phyloP scores from a whole-genome alignment of 2,797 vertebrate species.

The Valencia hispanica region DNA sequence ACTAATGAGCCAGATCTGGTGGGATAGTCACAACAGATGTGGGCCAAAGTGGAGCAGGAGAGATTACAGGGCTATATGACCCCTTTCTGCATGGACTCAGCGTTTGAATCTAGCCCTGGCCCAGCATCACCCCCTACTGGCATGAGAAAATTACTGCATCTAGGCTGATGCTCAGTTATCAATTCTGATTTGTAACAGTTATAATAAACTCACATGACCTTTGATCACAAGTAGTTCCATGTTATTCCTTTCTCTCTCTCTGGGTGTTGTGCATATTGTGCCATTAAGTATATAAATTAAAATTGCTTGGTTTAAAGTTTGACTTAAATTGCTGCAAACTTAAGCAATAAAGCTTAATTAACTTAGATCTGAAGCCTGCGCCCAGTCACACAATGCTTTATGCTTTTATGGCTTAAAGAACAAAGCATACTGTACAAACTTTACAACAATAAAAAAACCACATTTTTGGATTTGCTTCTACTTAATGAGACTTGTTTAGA shows the following conservation, averaged over 20 bases:
- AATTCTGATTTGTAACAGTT: neutral
- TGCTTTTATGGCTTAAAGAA: neutral
- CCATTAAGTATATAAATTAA: neutral
- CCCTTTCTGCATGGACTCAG: neutral
- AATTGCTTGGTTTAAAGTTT: neutral
- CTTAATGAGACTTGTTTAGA: neutral
- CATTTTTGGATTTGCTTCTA: neutral
- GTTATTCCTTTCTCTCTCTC: neutral
- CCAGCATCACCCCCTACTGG: neutral
- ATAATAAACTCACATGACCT: neutral
- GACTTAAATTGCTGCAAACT: neutral
- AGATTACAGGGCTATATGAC: too few species aligned
- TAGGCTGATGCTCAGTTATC: neutral
- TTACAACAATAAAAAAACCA: neutral
- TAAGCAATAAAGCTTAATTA: neutral
- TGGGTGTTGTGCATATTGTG: neutral
- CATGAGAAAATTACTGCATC: neutral
- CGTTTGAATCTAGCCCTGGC: neutral
- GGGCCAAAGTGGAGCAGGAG: too few species aligned
- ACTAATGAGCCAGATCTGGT: too few species aligned
- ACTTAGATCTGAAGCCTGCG: neutral
- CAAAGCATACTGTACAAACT: neutral
- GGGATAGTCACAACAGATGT: too few species aligned
- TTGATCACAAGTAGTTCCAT: neutral
- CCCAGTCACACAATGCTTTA: neutral